Percentiles rank a stretch among this genome's conserved stretches.
Evolutionary conservation across 1,140 invertebrate species (phyloP).

Genomic region (Drusus annulatus): DNA sequence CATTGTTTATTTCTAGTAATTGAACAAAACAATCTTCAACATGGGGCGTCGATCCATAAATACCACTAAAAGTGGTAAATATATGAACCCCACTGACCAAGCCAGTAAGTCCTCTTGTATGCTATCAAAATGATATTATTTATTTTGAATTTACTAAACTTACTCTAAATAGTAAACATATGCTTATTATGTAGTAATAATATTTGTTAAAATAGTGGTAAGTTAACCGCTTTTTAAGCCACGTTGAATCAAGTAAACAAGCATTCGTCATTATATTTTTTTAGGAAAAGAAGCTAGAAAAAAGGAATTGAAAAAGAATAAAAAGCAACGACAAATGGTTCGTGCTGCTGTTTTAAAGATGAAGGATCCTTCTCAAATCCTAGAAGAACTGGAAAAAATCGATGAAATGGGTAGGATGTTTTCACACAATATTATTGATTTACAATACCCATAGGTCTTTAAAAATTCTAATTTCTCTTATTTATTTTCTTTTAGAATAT

Average conservation of each 20-base stretch:
- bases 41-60: conserved; percentile 97
- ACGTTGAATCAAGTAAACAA: no score
- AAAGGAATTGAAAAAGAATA: conserved; percentile 98
- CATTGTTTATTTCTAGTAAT: neutral
- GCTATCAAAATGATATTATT: neutral
- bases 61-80: conserved; percentile 99
- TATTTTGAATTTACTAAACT: no score
- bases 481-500: conserved; percentile 78
- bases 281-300: conserved; percentile 97
- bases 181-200: no score
- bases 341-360: conserved; percentile 97
- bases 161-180: no score
- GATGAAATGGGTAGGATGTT: conserved; percentile 92
- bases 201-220: no score
- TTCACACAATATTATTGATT: neutral
- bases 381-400: conserved; percentile 97
- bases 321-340: conserved; percentile 95
- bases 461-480: no score
- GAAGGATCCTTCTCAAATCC: conserved; percentile 95
- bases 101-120: conserved; percentile 81
- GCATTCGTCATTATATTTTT: neutral
- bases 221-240: no score
- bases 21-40: conserved; percentile 14
- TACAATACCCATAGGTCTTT: neutral
- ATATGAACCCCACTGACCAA: conserved; percentile 99